Evolutionary conservation across 2,888 invertebrate species (phyloP), one percentile per base, ranked within the genome.

Genomic region (Omphaloscelis lunosa): DNA sequence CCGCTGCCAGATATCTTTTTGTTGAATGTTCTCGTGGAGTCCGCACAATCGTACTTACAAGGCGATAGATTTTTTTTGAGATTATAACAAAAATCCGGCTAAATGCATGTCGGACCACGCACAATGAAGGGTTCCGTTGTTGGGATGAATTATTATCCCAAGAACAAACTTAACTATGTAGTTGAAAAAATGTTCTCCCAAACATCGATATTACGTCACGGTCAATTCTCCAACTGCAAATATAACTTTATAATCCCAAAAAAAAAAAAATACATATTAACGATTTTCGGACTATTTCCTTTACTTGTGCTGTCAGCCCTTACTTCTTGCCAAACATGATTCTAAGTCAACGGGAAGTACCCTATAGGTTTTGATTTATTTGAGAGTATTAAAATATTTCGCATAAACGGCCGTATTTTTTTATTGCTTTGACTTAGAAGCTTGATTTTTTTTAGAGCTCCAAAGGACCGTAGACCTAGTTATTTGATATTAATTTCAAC

Each of bases 1-100:
- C 98, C 98, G 98, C 98, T 98, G 98, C 97, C 98, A 98, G 29
- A 72, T 0, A 41, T 62, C 27, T 83, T 86, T 86, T 74, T 82
- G 69, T 34, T n/a, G 1, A 12, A 51, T 45, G 9, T 53, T 34
- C 15, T 59, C 12, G 29, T 34, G 8, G n/a, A n/a, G 8, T 51
- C 5, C 0, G 1, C 20, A 15, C 20, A 17, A 17, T 5, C 15
- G 5, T 23, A 41, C 0, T 3, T 12, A 41, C 3, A 53, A 27
- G 1, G 6, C 20, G 41, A 41, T 20, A 41, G 3, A 5, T 27
- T 12, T 27, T 66, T 7, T 20, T 45, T 12, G 4, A 51, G 7
- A 20, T 51, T 20, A 20, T 51, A 51, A 63, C 2, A 39, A 39
- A 39, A 62, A 48, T 3, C 20, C 2, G 8, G 15, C 53, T 4